Conservation (phyloP, 2,797 vertebrate species). For the Falco columbarius region DNA sequence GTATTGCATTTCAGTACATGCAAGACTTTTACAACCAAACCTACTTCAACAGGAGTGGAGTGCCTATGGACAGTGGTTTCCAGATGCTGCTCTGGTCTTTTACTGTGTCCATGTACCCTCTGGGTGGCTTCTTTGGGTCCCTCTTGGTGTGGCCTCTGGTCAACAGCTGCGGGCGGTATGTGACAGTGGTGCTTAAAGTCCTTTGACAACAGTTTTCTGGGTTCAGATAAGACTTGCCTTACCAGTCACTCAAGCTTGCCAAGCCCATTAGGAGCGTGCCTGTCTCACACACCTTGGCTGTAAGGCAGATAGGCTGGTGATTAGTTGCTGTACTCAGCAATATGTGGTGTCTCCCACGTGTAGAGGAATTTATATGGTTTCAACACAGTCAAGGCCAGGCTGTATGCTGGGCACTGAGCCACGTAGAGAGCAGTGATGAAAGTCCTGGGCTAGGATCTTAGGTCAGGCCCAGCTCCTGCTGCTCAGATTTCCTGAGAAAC, state of each 20-base stretch:
- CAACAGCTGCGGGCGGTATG: constrained; percentile 89
- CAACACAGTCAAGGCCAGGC: neutral
- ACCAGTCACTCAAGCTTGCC: rapidly evolving
- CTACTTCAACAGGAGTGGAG: constrained; percentile 68
- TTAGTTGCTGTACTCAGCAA: neutral
- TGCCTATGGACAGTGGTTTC: constrained; percentile 46
- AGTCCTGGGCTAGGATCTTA: neutral
- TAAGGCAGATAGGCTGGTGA: neutral
- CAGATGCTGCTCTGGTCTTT: constrained; percentile 90
- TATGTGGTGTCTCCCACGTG: rapidly evolving
- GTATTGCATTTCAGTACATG: constrained; percentile 83
- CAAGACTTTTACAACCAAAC: constrained; percentile 88
- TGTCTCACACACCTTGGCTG: neutral
- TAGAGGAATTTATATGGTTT: neutral
- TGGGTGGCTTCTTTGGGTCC: constrained; percentile 92
- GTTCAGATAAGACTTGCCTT: neutral
- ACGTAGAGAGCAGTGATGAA: neutral
- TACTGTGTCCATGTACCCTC: constrained; percentile 92
- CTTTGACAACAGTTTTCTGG: too few relatives aligned
- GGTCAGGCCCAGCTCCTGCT: neutral
- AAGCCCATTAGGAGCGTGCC: neutral
- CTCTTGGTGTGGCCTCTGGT: constrained; percentile 90
- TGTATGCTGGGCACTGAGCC: neutral
- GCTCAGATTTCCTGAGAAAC: neutral
- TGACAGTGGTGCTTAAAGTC: neutral